phyloP scores from a whole-genome alignment of 1,140 invertebrate species.

The Megalopta genalis region DNA sequence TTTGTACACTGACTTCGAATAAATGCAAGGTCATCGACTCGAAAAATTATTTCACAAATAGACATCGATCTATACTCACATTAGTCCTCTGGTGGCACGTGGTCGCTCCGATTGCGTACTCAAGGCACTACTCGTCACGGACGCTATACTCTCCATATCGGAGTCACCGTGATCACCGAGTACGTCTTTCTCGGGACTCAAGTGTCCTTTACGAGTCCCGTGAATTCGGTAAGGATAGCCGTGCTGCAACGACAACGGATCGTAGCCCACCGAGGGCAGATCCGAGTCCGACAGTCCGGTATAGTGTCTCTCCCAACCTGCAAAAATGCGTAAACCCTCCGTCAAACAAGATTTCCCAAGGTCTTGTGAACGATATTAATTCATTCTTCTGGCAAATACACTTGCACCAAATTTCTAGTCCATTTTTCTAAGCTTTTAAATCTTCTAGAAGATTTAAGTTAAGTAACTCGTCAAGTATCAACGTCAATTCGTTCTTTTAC shows the following conservation, averaged over 20 bases:
- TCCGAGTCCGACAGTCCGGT: slow-evolving; percentile 91
- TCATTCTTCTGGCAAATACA: no score
- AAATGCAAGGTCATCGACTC: slow-evolving; percentile 66
- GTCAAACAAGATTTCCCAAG: no score
- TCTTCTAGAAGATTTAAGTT: no score
- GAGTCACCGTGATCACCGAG: slow-evolving; percentile 89
- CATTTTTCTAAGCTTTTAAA: no score
- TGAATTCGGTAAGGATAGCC: slow-evolving; percentile 80
- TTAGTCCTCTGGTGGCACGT: slow-evolving; percentile 85
- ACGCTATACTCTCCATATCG: slow-evolving; percentile 93
- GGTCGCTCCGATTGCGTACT: slow-evolving; percentile 94
- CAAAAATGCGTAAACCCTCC: background rate
- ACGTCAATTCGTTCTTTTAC: no score
- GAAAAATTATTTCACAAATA: slow-evolving; percentile 58
- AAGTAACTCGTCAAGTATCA: no score
- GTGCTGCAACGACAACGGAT: slow-evolving; percentile 77
- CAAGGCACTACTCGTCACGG: slow-evolving; percentile 93
- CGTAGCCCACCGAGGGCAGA: slow-evolving; percentile 81
- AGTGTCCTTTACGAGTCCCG: slow-evolving; percentile 79
- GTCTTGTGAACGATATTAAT: no score
- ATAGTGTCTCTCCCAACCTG: slow-evolving; percentile 88
- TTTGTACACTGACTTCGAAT: slow-evolving; percentile 60
- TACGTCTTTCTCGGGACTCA: slow-evolving; percentile 86
- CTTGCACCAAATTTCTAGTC: no score
- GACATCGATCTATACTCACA: slow-evolving; percentile 81